Conservation (phyloP, 2,797 vertebrate species). For the Eulemur mongoz region DNA sequence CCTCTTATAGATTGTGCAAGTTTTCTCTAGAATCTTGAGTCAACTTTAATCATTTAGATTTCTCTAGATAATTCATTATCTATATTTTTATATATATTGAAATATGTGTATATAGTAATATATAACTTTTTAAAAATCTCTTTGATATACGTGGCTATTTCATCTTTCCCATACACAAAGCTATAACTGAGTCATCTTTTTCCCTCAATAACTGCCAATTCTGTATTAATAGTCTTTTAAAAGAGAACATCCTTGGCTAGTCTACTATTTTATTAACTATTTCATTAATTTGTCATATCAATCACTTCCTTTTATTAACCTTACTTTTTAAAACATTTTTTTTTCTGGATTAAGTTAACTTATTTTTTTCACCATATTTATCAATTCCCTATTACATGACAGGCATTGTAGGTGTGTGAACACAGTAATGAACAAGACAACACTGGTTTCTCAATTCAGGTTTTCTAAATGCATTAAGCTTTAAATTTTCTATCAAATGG, state of each 20-base stretch:
- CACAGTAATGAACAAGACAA: background rate
- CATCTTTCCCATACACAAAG: background rate
- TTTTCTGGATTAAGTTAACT: slow-evolving; percentile 12
- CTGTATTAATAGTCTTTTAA: background rate
- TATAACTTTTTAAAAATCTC: background rate
- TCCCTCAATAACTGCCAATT: background rate
- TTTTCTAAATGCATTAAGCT: slow-evolving; percentile 7
- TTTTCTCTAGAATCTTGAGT: background rate
- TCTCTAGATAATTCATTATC: background rate
- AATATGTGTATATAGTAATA: background rate
- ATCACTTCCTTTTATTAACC: background rate
- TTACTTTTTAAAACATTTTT: background rate
- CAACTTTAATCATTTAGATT: background rate
- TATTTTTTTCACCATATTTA: background rate
- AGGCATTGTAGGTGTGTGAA: background rate
- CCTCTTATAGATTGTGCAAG: background rate
- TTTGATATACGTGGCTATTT: background rate
- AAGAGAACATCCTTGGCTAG: background rate
- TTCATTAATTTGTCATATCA: background rate
- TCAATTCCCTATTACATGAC: background rate
- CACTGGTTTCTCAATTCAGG: background rate
- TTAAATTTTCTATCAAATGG: background rate
- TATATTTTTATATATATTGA: background rate
- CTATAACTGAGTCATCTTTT: background rate
- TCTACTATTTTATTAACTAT: background rate